A percentile compares a stretch with the other conserved stretches of the same genome.
These are phyloP conservation scores for Muntiacus reevesi DNA, from an alignment of 2,113 vertebrate genomes.

Conservation along the genomic window DNA sequence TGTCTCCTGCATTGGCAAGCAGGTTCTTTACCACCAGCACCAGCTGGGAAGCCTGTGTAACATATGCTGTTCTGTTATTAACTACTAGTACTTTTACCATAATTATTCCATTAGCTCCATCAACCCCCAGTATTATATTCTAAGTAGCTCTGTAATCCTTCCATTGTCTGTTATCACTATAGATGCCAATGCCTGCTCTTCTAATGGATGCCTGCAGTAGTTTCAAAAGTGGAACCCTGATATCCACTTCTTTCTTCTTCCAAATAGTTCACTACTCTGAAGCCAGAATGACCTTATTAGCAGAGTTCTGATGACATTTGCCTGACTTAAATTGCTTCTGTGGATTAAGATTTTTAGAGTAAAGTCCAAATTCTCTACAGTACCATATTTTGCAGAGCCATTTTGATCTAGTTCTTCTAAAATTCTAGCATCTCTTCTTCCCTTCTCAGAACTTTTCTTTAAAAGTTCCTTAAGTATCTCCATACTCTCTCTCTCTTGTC, in stretches of 20 bases:
- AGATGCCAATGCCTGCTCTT: background rate
- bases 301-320: background rate
- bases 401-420: background rate
- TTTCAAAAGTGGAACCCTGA: background rate
- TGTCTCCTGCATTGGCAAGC: background rate
- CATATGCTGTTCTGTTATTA: background rate
- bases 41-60: accelerated
- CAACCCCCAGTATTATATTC: background rate
- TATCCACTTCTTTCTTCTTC: background rate
- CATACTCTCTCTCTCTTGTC: background rate
- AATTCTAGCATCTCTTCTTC: background rate
- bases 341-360: background rate
- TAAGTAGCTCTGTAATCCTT: background rate
- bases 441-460: background rate
- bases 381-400: background rate
- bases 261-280: background rate
- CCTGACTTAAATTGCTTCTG: background rate
- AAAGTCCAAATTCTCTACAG: background rate
- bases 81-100: background rate
- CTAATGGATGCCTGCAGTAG: background rate
- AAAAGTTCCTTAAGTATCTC: background rate
- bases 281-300: background rate
- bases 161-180: background rate
- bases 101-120: background rate
- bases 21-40: background rate